Evolutionary conservation across 2,113 vertebrate genomes (phyloP).

Genomic region (Pseudonaja textilis): DNA sequence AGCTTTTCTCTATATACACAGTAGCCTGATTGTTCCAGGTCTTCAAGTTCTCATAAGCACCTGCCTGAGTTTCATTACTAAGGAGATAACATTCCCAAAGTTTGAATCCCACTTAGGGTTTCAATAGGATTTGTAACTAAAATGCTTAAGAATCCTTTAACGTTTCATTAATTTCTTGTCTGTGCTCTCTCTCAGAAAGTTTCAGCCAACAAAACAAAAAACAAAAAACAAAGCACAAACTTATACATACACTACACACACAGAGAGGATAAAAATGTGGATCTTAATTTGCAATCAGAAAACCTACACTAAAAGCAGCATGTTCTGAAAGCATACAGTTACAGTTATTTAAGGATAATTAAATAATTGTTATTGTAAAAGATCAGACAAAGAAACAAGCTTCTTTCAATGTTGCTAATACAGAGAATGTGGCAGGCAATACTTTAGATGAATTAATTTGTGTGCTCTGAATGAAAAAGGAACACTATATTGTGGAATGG

Average conservation of each 20-base stretch:
- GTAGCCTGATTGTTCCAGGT: conserved; percentile 15
- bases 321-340: background rate
- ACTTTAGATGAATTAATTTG: background rate
- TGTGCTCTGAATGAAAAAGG: background rate
- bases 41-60: conserved; percentile 30
- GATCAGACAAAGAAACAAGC: background rate
- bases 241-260: background rate
- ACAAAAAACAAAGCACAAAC: background rate
- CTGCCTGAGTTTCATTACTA: background rate
- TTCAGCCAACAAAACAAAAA: background rate
- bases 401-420: background rate
- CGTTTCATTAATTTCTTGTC: background rate
- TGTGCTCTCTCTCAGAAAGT: background rate
- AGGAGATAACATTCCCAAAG: conserved; percentile 2
- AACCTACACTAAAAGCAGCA: background rate
- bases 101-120: background rate
- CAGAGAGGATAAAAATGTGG: background rate
- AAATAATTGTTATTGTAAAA: background rate
- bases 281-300: background rate
- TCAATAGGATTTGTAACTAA: conserved; percentile 18
- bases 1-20: background rate
- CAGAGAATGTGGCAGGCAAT: background rate
- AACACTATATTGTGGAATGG: background rate
- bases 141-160: conserved; percentile 18
- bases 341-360: background rate